A percentile compares a stretch with the other conserved stretches of the same genome.
These are phyloP conservation scores for Pecten maximus DNA, from an alignment of 2,888 invertebrate species.

Conservation along the genomic window DNA sequence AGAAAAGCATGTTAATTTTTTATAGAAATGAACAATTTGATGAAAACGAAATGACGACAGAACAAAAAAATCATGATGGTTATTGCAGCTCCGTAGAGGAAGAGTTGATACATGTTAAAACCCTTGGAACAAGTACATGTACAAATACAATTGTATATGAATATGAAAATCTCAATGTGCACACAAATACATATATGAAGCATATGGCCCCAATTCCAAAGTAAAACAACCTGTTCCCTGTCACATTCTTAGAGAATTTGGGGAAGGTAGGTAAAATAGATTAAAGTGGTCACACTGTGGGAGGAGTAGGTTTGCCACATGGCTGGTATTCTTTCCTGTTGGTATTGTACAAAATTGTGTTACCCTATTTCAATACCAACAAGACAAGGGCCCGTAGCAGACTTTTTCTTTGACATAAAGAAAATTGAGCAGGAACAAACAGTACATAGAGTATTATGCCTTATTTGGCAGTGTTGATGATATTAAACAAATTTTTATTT, in stretches of 20 bases:
- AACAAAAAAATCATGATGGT: background rate
- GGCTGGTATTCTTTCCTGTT: no score
- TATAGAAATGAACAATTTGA: background rate
- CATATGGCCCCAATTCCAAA: background rate
- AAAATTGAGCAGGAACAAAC: background rate
- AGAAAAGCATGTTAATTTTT: background rate
- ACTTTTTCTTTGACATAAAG: background rate
- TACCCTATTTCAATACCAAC: background rate
- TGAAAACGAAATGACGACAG: background rate
- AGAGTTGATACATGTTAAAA: background rate
- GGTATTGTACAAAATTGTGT: background rate
- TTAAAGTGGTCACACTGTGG: no score
- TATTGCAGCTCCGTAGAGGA: conserved; percentile 25
- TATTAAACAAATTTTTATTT: background rate
- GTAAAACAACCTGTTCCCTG: background rate
- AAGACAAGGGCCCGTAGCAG: background rate
- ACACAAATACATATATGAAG: conserved; percentile 13
- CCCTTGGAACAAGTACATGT: background rate
- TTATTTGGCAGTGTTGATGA: background rate
- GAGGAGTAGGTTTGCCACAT: no score
- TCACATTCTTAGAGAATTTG: background rate
- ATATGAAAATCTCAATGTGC: conserved; percentile 14
- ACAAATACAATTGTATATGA: background rate
- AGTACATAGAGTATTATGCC: no score
- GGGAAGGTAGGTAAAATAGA: background rate